Base-by-base conservation (phyloP, 1,140 invertebrate genomes). In the Protaetia brevitarsis region DNA sequence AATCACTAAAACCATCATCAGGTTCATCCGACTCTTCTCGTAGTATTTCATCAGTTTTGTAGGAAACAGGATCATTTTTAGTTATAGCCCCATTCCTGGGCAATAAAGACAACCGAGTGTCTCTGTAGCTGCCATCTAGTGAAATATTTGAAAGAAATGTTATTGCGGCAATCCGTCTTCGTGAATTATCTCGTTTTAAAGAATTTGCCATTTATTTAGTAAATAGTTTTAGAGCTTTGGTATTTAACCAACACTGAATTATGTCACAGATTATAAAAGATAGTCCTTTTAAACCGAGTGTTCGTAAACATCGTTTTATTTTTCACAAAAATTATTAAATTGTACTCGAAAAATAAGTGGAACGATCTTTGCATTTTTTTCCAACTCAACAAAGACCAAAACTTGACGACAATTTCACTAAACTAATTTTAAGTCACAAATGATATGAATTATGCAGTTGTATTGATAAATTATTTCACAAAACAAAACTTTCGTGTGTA, bases 121-220 rank as follows among this genome's bases (percentile, higher is more conserved):
- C 93, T 72, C 87, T 87, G 80, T 94, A 90, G 72, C 89, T 92
- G 60, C 94, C 94, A 85, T 96, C 94, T 63, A 97, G 83, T 64
- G 94, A 96, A 75, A 97, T 97, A 82, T 96, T 96, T 27, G 93
- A 92, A 70, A 97, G 83, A 83, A 97, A 97, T 72, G 91, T 92
- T 67, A 94, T 84, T 70, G 93, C 93, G 75, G 93, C 92, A 73
- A 95, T 83, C 78, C 93, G 85, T 78, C 89, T 83, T 73, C 92
- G 84, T 72, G 86, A 84, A 69, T 82, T 79, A 76, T 82, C 83
- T 72, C 83, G 80, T 74, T 82, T 84, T 65, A 83, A 69, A 72
- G 83, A 80, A 73, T 78, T 80, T 81, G 83, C 82, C 82, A 84
- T 84, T 80, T 62, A 62, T 62, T 62, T 29, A 36, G 10, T 16